Base-by-base conservation (phyloP, 2,113 vertebrate species). In the Hiodon tergisus region DNA sequence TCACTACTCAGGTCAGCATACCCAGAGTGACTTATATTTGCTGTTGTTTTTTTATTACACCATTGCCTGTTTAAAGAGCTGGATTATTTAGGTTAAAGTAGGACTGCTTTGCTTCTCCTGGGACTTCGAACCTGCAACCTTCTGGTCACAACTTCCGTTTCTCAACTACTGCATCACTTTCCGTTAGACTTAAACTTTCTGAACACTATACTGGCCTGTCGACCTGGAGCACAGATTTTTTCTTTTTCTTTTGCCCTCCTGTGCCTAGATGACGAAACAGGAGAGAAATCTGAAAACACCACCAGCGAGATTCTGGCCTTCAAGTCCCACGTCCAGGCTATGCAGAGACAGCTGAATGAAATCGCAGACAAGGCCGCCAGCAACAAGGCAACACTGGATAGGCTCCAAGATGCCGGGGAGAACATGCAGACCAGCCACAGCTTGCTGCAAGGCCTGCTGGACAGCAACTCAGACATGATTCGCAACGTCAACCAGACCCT, bases 281-380 rank as follows among this genome's bases (percentile, higher is more conserved):
- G 94, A 66, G 87, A 94, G 83, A 98, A 97, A 86, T 93, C 93
- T 1, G 83, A 94, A 74, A 96, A 91, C 81, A 94, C 96, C 82
- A 95, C 91, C 83, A 93, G 92, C 73, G 96, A 98, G 80, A 92
- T 98, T 78, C 94, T 94, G 81, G 89, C 88, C 80, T 98, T 98
- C 85, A 93, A 93, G 85, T 90, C 92, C 78, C 94, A 94, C 70
- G 93, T 98, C 80, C 85, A 91, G 78, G 84, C 88, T 65, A 90
- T 98, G 66, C 93, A 94, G 76, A 92, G 94, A 81, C 95, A 96
- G 71, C 93, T 98, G 80, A 90, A 88, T 71, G 92, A 90, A 59
- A 93, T 96, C 83, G 87, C 93, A 68, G 93, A 96, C 76, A 94
- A 92, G 83, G 92, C 94, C 76, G 91, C 83, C 86, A 91, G 84